Percentiles rank a stretch among this genome's conserved stretches.
Evolutionary conservation across 2,888 invertebrate species (phyloP).

Genomic region (Seira sanloemensis): DNA sequence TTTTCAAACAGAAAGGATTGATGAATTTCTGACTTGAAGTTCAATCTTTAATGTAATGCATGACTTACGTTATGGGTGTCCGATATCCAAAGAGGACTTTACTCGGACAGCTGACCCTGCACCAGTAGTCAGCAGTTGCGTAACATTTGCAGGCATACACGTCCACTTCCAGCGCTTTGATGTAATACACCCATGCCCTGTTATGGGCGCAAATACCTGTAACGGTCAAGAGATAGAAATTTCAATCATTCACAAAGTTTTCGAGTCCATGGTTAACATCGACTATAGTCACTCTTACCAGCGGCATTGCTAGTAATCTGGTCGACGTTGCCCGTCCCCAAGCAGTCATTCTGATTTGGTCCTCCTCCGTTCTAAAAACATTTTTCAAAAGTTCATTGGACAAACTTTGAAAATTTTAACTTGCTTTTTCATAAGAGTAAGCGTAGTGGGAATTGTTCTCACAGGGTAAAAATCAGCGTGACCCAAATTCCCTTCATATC

Average conservation of each 20-base stretch:
- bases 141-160: constrained; percentile 57
- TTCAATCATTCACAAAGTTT: too few relatives aligned
- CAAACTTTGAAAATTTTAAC: too few relatives aligned
- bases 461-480: constrained; percentile 66
- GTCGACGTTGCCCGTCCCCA: constrained; percentile 7
- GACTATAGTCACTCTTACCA: too few relatives aligned
- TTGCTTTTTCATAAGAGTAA: too few relatives aligned
- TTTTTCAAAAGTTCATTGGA: too few relatives aligned
- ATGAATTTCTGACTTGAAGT: neutral
- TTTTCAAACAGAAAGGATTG: neutral
- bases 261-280: too few relatives aligned
- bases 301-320: constrained; percentile 46
- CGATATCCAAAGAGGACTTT: constrained; percentile 58
- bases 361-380: constrained; percentile 53
- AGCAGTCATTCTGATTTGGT: constrained; percentile 65
- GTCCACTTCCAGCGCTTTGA: constrained; percentile 42
- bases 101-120: constrained; percentile 51
- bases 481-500: constrained; percentile 60
- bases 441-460: neutral
- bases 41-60: neutral
- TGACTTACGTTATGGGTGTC: constrained; percentile 58
- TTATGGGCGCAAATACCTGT: constrained; percentile 66
- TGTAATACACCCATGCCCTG: constrained; percentile 63
- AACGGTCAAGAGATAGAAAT: too few relatives aligned
- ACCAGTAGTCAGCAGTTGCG: constrained; percentile 48